These are phyloP conservation scores for Nasua narica DNA, from an alignment of 2,797 vertebrate species.

Conservation along the genomic window DNA sequence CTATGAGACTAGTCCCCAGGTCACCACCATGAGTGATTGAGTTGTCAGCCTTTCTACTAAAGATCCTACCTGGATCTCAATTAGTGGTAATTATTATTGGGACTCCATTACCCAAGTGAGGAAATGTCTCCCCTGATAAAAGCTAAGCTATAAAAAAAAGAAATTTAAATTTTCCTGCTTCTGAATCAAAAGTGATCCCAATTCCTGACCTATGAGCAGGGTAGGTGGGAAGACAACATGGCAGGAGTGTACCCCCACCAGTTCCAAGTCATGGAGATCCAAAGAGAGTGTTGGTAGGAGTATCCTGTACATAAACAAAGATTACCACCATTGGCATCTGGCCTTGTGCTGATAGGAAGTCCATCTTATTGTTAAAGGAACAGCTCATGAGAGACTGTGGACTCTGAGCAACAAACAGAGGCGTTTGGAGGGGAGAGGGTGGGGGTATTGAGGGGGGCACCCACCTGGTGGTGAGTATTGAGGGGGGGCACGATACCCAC, in stretches of 20 bases:
- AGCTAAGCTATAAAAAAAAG: not conserved
- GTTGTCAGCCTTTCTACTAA: slow-evolving; percentile 44
- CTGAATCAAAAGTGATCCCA: not conserved
- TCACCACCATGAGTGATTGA: slow-evolving; percentile 50
- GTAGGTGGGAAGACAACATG: not conserved
- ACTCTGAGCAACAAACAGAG: too few relatives aligned
- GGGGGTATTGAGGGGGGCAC: too few relatives aligned
- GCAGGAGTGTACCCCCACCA: rapidly evolving
- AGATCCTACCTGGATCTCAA: slow-evolving; percentile 50
- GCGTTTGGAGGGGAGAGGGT: too few relatives aligned
- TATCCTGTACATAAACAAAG: not conserved
- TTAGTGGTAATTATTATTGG: slow-evolving; percentile 57
- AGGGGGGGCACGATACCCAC: too few relatives aligned
- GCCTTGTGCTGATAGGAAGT: not conserved
- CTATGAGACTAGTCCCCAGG: not conserved
- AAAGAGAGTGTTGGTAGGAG: not conserved
- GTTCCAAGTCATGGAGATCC: not conserved
- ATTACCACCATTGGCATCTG: not conserved
- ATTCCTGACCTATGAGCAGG: not conserved
- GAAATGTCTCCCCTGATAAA: slow-evolving; percentile 54
- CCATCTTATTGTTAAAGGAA: not conserved
- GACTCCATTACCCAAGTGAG: slow-evolving; percentile 39
- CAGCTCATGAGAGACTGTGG: too few relatives aligned
- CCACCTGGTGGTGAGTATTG: too few relatives aligned
- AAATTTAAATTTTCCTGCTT: slow-evolving; percentile 43